Evolutionary conservation across 2,113 vertebrate species (phyloP).

Genomic region (Pseudopodoces humilis): DNA sequence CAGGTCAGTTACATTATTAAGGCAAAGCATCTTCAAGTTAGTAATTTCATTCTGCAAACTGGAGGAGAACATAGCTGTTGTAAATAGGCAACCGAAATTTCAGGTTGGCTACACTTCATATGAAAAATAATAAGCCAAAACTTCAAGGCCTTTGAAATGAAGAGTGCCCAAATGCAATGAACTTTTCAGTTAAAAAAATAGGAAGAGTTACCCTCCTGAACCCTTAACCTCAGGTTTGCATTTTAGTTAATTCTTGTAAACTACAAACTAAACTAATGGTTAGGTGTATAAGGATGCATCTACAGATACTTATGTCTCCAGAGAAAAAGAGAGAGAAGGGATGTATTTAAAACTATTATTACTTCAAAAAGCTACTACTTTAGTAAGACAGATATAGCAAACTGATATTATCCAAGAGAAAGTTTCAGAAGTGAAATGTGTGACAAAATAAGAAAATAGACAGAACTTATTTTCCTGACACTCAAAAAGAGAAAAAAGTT

Average conservation of each 20-base stretch:
- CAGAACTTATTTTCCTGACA: neutral
- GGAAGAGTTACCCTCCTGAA: neutral
- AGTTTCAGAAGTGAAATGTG: neutral
- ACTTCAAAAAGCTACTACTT: neutral
- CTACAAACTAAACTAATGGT: neutral
- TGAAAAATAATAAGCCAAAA: neutral
- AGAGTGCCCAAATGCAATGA: neutral
- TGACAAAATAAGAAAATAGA: neutral
- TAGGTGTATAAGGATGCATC: neutral
- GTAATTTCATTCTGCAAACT: neutral
- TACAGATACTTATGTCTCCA: neutral
- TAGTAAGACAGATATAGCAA: neutral
- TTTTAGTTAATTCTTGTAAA: neutral
- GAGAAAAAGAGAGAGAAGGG: neutral
- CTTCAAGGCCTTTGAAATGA: neutral
- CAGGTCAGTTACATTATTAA: neutral
- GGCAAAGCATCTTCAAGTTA: neutral
- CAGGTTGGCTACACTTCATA: neutral
- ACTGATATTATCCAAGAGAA: neutral
- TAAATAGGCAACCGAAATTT: neutral
- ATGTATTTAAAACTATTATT: neutral
- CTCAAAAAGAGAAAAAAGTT: neutral
- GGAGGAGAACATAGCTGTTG: neutral
- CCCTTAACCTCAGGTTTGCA: neutral
- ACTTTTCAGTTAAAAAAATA: neutral